Evolutionary conservation across 2,797 vertebrate genomes (phyloP).

Genomic region (Scyliorhinus canicula): DNA sequence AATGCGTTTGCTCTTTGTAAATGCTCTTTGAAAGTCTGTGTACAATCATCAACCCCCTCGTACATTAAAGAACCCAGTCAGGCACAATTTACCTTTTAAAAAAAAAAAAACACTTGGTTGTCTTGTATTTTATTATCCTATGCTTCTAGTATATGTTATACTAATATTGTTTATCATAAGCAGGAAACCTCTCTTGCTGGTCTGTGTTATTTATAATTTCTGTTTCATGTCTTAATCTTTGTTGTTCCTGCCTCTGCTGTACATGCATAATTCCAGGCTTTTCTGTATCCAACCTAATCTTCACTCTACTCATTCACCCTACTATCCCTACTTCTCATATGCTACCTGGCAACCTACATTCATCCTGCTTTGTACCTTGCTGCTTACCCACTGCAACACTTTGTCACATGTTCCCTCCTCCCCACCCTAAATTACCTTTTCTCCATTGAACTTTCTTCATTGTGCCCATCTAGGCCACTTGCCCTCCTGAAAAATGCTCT

Average conservation of each 20-base stretch:
- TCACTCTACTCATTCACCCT: neutral
- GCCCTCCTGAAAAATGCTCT: neutral
- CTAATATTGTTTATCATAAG: neutral
- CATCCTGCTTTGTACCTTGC: neutral
- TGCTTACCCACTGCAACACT: neutral
- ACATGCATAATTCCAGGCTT: neutral
- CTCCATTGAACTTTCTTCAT: too few species aligned
- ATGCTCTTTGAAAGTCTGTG: neutral
- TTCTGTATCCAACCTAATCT: neutral
- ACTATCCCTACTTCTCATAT: neutral
- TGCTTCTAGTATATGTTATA: neutral
- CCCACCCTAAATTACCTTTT: too few species aligned
- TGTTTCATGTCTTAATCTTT: neutral
- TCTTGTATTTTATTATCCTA: neutral
- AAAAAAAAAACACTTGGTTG: neutral
- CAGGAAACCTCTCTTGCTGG: neutral
- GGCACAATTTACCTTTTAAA: neutral
- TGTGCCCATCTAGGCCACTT: neutral
- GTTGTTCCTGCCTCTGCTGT: neutral
- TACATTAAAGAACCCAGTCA: neutral
- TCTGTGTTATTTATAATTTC: neutral
- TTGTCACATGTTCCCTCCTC: neutral
- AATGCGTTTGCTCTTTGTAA: too few species aligned
- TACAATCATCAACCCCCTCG: neutral
- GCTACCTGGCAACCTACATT: neutral